Base-by-base conservation (phyloP, 2,888 invertebrate genomes). In the Deilephila elpenor region DNA sequence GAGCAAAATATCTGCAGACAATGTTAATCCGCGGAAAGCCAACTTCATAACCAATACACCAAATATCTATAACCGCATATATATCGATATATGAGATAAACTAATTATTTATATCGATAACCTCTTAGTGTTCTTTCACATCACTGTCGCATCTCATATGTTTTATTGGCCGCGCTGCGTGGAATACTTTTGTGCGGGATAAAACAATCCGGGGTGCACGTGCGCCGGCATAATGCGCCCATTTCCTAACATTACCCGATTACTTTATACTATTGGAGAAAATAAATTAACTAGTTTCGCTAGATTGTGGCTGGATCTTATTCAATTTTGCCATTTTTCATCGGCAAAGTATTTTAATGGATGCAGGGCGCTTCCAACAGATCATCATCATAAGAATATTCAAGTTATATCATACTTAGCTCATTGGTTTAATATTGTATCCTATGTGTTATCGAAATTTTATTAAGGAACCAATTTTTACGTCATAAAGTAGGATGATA, bases 161-260 rank as follows among this genome's bases (percentile, higher is more conserved):
- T 90, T 92, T 92, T 92, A 89, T 91, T 88, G 84, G 82, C 75
- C 79, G 84, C 84, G 88, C 88, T 89, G 90, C 89, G 88, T 89
- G 80, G 90, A 89, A 91, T 90, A 82, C 87, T 87, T 88, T 83
- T 85, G 86, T 83, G 85, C 83, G 83, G 87, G 81, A 88, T 88
- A 88, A 90, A 90, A 91, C 88, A 91, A 92, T 92, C 81, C 88
- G 77, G 82, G 85, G 84, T 82, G 89, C 91, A 89, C 90, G 91
- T 90, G 91, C 83, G 76, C 76, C 78, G 71, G 76, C 76, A 82
- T 86, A 86, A 86, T 86, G 86, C 84, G 84, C 82, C 79, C 79
- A 80, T 83, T 86, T 88, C 84, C 80, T 81, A 80, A 87, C 83
- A 88, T 87, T 87, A 84, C 82, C 83, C 88, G 89, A 91, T 91